A percentile compares a stretch with the other conserved stretches of the same genome.
phyloP scores from a whole-genome alignment of 2,888 invertebrate genomes.

The Anthoptus insignis region DNA sequence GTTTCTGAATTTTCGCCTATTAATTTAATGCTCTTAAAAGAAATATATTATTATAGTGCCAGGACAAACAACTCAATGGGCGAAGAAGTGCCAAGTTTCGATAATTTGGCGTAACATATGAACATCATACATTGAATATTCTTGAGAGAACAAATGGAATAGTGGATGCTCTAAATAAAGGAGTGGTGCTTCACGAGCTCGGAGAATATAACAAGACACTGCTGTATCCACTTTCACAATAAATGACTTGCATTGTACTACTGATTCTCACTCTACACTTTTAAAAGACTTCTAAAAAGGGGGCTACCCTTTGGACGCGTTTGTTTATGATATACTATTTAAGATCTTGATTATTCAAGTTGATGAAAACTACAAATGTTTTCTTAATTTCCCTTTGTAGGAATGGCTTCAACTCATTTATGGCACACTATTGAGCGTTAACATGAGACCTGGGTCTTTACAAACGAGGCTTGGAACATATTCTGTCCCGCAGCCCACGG shows the following conservation, averaged over 20 bases:
- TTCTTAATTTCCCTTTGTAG: too few relatives aligned
- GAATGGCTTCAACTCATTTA: too few relatives aligned
- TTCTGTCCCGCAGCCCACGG: too few relatives aligned
- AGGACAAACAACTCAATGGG: slow-evolving; percentile 23
- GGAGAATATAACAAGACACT: slow-evolving; percentile 62
- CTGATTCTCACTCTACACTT: slow-evolving; percentile 38
- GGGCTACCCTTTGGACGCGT: too few relatives aligned
- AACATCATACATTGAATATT: slow-evolving; percentile 54
- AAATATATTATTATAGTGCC: slow-evolving; percentile 18
- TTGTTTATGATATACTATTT: too few relatives aligned
- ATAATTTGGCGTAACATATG: slow-evolving; percentile 55
- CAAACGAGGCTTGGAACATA: too few relatives aligned
- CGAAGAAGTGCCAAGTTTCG: slow-evolving; percentile 43
- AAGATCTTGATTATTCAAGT: too few relatives aligned
- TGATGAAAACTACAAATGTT: too few relatives aligned
- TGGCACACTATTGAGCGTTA: too few relatives aligned
- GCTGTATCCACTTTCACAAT: slow-evolving; percentile 51
- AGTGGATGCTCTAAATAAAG: slow-evolving; percentile 67
- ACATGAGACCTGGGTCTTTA: too few relatives aligned
- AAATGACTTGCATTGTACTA: slow-evolving; percentile 43
- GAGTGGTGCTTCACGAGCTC: slow-evolving; percentile 61
- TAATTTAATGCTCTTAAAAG: slow-evolving; percentile 25
- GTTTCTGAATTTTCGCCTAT: slow-evolving; percentile 11
- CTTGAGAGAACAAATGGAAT: slow-evolving; percentile 49
- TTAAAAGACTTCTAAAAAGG: too few relatives aligned